A percentile compares a stretch with the other conserved stretches of the same genome.
Evolutionary conservation across 2,113 vertebrate genomes (phyloP).

Genomic region (Pelusios castaneus): DNA sequence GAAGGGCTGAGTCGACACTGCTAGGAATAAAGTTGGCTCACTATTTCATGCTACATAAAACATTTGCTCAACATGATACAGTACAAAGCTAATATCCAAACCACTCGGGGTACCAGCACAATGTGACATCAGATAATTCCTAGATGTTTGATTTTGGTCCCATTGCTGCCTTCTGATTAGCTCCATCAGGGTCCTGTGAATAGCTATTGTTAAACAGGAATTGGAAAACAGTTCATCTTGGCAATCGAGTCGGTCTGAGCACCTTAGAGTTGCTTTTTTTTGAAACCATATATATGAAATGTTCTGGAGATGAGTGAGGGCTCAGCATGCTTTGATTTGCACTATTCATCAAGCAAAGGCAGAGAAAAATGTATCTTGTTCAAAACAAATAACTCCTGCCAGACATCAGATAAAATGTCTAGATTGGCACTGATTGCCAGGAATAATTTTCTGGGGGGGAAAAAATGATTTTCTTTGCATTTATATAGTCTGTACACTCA

Average conservation of each 20-base stretch:
- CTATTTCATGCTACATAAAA: background rate
- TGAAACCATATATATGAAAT: background rate
- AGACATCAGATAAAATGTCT: background rate
- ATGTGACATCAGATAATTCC: background rate
- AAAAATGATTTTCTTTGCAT: slow-evolving; percentile 19
- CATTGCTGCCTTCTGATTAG: slow-evolving; percentile 13
- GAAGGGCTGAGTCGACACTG: background rate
- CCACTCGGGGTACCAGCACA: background rate
- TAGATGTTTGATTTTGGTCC: slow-evolving; percentile 32
- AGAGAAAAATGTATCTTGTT: background rate
- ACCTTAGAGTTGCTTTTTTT: background rate
- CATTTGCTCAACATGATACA: background rate
- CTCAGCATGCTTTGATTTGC: slow-evolving; percentile 4
- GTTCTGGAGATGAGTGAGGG: background rate
- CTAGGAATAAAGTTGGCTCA: background rate
- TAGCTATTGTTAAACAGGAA: slow-evolving; percentile 10
- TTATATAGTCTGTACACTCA: background rate
- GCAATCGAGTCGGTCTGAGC: background rate
- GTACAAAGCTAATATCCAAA: slow-evolving; percentile 15
- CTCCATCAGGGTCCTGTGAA: background rate
- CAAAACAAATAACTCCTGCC: background rate
- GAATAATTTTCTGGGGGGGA: slow-evolving; percentile 36
- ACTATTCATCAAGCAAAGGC: background rate
- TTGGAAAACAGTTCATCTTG: slow-evolving; percentile 21
- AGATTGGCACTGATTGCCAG: slow-evolving; percentile 4